Percentiles rank a stretch among this genome's conserved stretches.
Conservation (phyloP, 2,888 invertebrate genomes). For the Dasysyrphus tricinctus region DNA sequence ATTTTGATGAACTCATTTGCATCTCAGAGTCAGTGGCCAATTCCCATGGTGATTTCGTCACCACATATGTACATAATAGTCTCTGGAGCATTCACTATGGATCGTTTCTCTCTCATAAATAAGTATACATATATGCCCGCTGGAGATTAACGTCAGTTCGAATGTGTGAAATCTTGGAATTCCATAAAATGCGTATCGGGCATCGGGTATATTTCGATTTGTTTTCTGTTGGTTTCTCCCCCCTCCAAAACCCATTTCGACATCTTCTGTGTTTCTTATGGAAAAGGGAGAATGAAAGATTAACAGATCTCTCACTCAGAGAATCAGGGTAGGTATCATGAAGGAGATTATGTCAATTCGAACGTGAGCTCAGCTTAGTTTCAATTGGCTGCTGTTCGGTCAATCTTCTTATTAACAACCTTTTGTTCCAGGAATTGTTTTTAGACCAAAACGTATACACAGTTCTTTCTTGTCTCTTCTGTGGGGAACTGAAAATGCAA, state of each 20-base stretch:
- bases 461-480: not conserved
- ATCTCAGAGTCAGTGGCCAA: slow-evolving; percentile 44
- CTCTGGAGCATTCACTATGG: not conserved
- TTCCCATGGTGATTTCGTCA: slow-evolving; percentile 71
- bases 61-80: not conserved
- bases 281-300: slow-evolving; percentile 31
- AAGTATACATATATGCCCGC: slow-evolving; percentile 49
- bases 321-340: slow-evolving; percentile 65
- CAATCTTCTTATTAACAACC: slow-evolving; percentile 59
- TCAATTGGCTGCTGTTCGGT: slow-evolving; percentile 64
- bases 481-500: not conserved
- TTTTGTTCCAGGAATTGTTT: slow-evolving; percentile 57
- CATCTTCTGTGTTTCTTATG: not conserved
- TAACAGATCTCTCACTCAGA: slow-evolving; percentile 54
- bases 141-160: slow-evolving; percentile 66
- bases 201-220: slow-evolving; percentile 41
- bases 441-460: not conserved
- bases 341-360: slow-evolving; percentile 67
- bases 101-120: slow-evolving; percentile 22
- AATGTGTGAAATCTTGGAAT: slow-evolving; percentile 72
- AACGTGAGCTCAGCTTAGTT: slow-evolving; percentile 63
- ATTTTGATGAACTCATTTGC: slow-evolving; percentile 73
- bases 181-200: slow-evolving; percentile 54
- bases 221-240: slow-evolving; percentile 8
- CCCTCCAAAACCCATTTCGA: not conserved